These are phyloP conservation scores for Geothlypis trichas DNA, from an alignment of 2,113 vertebrate species.

Conservation along the genomic window DNA sequence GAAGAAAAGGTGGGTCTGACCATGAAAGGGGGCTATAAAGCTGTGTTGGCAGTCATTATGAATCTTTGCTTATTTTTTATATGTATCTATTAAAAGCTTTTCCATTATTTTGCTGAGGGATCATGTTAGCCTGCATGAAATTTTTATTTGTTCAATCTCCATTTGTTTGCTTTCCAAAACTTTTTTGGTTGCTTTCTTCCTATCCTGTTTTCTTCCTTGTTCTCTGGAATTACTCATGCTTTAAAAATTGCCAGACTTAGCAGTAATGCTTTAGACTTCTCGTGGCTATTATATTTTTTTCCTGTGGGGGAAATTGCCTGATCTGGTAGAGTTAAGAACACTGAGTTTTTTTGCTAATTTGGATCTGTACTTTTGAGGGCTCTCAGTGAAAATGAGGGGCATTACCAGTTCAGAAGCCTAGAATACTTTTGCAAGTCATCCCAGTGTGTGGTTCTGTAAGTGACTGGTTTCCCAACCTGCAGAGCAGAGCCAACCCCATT, in stretches of 20 bases:
- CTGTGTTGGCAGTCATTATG: background rate
- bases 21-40: background rate
- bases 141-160: background rate
- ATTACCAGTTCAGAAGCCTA: background rate
- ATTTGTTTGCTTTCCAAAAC: background rate
- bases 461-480: background rate
- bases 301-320: background rate
- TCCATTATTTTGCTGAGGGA: background rate
- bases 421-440: background rate
- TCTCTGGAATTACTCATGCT: background rate
- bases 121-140: fast-evolving
- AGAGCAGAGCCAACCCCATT: background rate
- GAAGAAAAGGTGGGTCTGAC: background rate
- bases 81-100: background rate
- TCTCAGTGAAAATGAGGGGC: background rate
- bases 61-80: background rate
- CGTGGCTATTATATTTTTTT: background rate
- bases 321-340: background rate
- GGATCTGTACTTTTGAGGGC: background rate
- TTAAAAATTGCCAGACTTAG: background rate
- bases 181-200: background rate
- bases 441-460: fast-evolving
- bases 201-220: background rate
- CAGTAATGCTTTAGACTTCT: background rate
- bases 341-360: background rate